A percentile compares a stretch with the other conserved stretches of the same genome.
Conservation (phyloP, 2,888 invertebrate species). For the Drosophila parthenogenetica region DNA sequence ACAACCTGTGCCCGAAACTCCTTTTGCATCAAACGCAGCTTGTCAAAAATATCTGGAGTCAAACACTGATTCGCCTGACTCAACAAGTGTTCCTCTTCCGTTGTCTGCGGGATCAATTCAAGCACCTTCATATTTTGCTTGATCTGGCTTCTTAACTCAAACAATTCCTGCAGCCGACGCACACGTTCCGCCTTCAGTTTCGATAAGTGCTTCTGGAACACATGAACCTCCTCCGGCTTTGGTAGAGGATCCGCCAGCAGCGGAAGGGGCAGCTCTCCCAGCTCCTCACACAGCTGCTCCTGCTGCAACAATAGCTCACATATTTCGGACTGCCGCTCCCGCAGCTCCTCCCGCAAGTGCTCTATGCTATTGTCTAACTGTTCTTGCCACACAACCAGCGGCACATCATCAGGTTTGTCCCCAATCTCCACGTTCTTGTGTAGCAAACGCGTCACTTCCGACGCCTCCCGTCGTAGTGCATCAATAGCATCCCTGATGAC, state of each 20-base stretch:
- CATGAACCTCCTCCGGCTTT: conserved; percentile 87
- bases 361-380: conserved; percentile 87
- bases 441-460: conserved; percentile 76
- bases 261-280: conserved; percentile 78
- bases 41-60: conserved; percentile 88
- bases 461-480: conserved; percentile 76
- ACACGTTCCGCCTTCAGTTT: conserved; percentile 87
- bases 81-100: conserved; percentile 82
- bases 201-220: conserved; percentile 87
- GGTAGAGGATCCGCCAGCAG: conserved; percentile 86
- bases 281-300: conserved; percentile 82
- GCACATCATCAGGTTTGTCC: conserved; percentile 73
- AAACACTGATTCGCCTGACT: conserved; percentile 86
- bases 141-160: conserved; percentile 83
- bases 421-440: conserved; percentile 74
- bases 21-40: conserved; percentile 87
- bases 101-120: conserved; percentile 74
- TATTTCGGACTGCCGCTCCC: conserved; percentile 84
- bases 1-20: conserved; percentile 87
- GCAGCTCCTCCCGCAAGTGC: conserved; percentile 87
- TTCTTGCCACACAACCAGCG: conserved; percentile 86
- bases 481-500: conserved; percentile 87
- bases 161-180: conserved; percentile 85
- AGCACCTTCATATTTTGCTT: conserved; percentile 83
- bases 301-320: conserved; percentile 86